Percentiles rank a stretch among this genome's conserved stretches.
Conservation (phyloP, 2,888 invertebrate species). For the Eurytoma adleriae region DNA sequence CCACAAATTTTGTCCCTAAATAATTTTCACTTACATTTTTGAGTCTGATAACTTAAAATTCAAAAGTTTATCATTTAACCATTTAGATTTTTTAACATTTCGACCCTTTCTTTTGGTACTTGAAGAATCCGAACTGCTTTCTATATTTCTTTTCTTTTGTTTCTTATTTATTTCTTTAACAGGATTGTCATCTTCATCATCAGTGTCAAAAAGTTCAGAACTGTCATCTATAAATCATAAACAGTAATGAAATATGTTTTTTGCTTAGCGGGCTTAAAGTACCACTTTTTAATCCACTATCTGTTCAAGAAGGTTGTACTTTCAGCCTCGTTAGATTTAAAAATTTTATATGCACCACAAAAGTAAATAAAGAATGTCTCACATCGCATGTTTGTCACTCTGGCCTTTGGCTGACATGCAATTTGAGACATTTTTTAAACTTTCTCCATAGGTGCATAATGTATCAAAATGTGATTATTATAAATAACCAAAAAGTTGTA, state of each 20-base stretch:
- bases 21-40: background rate
- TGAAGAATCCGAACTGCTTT: constrained; percentile 1
- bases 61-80: constrained; percentile 31
- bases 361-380: too few relatives aligned
- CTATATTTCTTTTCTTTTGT: background rate
- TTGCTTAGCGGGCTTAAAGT: too few relatives aligned
- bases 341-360: too few relatives aligned
- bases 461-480: too few relatives aligned
- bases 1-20: background rate
- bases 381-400: too few relatives aligned
- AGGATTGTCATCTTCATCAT: constrained; percentile 2
- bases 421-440: too few relatives aligned
- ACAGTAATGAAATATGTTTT: too few relatives aligned
- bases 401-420: too few relatives aligned
- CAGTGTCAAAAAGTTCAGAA: constrained; percentile 16
- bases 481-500: constrained; percentile 1
- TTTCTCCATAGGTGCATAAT: too few relatives aligned
- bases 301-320: too few relatives aligned
- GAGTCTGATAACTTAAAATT: constrained; percentile 1
- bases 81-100: background rate
- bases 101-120: background rate
- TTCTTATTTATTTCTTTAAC: background rate
- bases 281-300: too few relatives aligned
- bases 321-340: too few relatives aligned
- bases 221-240: constrained; percentile 22